These are phyloP conservation scores for Sinocyclocheilus grahami DNA, from an alignment of 2,113 vertebrate species.

Conservation along the genomic window DNA sequence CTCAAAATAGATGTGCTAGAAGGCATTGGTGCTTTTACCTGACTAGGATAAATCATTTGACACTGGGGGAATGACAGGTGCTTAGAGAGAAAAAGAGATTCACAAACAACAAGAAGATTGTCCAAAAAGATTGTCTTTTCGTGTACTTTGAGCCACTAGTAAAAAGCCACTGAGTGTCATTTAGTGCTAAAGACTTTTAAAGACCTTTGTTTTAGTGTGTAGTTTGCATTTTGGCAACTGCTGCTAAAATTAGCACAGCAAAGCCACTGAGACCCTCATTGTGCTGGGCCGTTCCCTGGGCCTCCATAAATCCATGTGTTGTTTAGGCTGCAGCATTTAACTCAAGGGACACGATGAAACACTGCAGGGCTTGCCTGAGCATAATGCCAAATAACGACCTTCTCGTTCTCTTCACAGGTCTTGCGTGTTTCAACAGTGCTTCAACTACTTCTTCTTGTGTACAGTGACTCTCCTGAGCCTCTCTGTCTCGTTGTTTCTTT, in stretches of 20 bases:
- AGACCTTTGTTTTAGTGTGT: constrained; percentile 3
- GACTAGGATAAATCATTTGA: constrained; percentile 12
- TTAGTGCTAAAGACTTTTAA: background rate
- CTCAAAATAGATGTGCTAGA: constrained; percentile 42
- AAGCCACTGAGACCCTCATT: constrained; percentile 15
- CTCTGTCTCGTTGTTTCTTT: constrained; percentile 10
- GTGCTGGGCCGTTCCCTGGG: background rate
- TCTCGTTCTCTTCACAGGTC: background rate
- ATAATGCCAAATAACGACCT: background rate
- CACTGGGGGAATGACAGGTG: background rate
- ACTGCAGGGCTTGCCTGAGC: constrained; percentile 8
- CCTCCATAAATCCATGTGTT: constrained; percentile 34
- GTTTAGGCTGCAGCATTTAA: constrained; percentile 12
- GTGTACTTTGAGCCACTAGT: background rate
- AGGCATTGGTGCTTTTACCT: constrained; percentile 39
- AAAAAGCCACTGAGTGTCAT: background rate
- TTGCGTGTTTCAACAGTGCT: background rate
- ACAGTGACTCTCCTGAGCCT: background rate
- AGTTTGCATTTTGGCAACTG: constrained; percentile 17
- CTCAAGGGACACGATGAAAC: constrained; percentile 21
- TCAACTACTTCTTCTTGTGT: background rate
- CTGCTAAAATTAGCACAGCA: constrained; percentile 25
- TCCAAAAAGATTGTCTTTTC: background rate
- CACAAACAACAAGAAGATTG: background rate
- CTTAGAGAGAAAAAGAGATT: background rate